Evolutionary conservation across 30 jellyfish, hydroid and myxozoan species (phyloP).

Genomic region (Aurelia sp.): DNA sequence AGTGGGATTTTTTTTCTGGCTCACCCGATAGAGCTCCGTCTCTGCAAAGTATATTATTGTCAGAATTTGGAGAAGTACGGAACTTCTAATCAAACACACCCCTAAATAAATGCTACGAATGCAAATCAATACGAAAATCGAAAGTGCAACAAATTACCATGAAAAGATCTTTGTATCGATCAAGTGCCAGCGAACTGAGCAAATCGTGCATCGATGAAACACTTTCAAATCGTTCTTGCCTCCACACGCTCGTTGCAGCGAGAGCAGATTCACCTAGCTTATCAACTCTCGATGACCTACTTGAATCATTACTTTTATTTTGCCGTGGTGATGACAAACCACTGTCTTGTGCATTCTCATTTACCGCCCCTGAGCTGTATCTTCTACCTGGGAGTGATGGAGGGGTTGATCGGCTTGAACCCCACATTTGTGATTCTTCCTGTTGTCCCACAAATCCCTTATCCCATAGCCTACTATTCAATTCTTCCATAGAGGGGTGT

Average conservation of each 20-base stretch:
- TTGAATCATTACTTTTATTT: constrained; percentile 18
- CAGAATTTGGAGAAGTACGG: too few relatives aligned
- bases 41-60: too few relatives aligned
- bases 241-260: constrained; percentile 83
- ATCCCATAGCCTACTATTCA: constrained; percentile 78
- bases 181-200: constrained; percentile 84
- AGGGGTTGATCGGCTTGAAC: constrained; percentile 64
- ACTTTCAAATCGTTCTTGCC: constrained; percentile 88
- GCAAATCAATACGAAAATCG: neutral
- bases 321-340: constrained; percentile 83
- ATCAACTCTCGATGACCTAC: constrained; percentile 9
- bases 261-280: constrained; percentile 36
- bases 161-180: constrained; percentile 76
- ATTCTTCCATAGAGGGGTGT: constrained; percentile 97
- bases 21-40: too few relatives aligned
- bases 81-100: too few relatives aligned
- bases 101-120: too few relatives aligned
- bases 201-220: constrained; percentile 71
- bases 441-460: constrained; percentile 36
- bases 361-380: constrained; percentile 72
- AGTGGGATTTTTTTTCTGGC: too few relatives aligned
- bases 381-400: constrained; percentile 63
- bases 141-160: constrained; percentile 51
- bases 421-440: constrained; percentile 60
- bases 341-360: constrained; percentile 70